Evolutionary conservation across 2,113 vertebrate species (phyloP), one percentile per base, ranked within the genome.

Genomic region (Arothron firmamentum): DNA sequence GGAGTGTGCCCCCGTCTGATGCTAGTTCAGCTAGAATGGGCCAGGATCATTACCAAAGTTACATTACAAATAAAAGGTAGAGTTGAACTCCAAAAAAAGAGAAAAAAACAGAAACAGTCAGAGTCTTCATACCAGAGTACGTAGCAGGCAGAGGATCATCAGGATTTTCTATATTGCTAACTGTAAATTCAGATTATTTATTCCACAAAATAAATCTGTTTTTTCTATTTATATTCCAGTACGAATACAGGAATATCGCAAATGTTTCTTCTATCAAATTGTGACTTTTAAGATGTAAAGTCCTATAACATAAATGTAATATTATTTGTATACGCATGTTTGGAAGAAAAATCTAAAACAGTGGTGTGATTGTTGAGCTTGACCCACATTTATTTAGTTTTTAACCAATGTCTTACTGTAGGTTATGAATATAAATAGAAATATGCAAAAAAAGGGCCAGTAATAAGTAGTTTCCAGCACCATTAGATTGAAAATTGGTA

Each of bases 121-220:
- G 21, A 45, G 25, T 42, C n/a, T 67, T 54, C 57, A 59, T 59
- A 19, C 75, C 15, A 14, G 13, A 17, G 15, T 63, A 82, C 75
- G 77, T 65, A 60, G 78, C 57, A 80, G 63, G 65, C 60, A 67
- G 74, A 82, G 67, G 65, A 72, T 62, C 70, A 50, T 58, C 23
- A 18, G 43, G 16, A 12, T 7, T 13, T 45, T 65, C 61, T 58
- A 25, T 56, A 64, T 64, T 56, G 38, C 59, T 20, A 25, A 21
- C 59, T 70, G 56, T 31, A 53, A 21, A 49, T 6, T 63, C 25
- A 59, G 12, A 45, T 17, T 5, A 47, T n/a, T 47, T n/a, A 47
- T 16, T 47, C 15, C 5, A 17, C 9, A 3, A 47, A 47, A 46
- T 17, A 47, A 47, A 7, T 15, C 15, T 43, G 10, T 43, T 43